Evolutionary conservation across 2,888 invertebrate genomes (phyloP).

Genomic region (Dasysyrphus albostriatus): DNA sequence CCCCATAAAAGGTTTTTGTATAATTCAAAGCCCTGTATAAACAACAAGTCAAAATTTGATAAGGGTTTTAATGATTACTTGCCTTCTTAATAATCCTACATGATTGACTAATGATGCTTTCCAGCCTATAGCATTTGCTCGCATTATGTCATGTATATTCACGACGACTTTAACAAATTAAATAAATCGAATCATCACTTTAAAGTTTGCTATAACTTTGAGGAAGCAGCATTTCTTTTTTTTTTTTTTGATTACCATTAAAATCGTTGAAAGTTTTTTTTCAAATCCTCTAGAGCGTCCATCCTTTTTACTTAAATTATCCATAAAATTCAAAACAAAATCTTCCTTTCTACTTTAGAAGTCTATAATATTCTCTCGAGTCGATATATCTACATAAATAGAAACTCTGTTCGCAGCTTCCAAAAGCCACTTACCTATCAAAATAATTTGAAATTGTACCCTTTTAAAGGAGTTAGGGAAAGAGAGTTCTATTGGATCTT

Average conservation of each 20-base stretch:
- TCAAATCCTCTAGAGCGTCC: neutral
- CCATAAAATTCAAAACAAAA: conserved; percentile 67
- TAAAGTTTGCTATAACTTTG: neutral
- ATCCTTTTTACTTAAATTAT: conserved; percentile 54
- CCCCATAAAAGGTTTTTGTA: neutral
- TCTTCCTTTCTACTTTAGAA: conserved; percentile 7
- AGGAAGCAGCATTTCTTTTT: neutral
- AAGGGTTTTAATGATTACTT: neutral
- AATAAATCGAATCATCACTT: conserved; percentile 17
- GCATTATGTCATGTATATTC: neutral
- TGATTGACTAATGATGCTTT: neutral
- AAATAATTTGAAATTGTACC: conserved; percentile 64
- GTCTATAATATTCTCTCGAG: neutral
- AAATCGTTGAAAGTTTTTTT: conserved; percentile 43
- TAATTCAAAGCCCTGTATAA: neutral
- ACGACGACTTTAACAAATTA: neutral
- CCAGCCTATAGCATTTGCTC: neutral
- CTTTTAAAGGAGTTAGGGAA: conserved; percentile 26
- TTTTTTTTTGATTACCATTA: conserved; percentile 25
- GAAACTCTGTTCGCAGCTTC: conserved; percentile 32
- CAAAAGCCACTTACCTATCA: conserved; percentile 68
- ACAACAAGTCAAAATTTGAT: neutral
- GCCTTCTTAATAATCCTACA: neutral
- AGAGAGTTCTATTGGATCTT: neutral
- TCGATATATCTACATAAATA: conserved; percentile 5